These are phyloP conservation scores for Crioceris asparagi DNA, from an alignment of 2,888 invertebrate genomes.

Conservation along the genomic window DNA sequence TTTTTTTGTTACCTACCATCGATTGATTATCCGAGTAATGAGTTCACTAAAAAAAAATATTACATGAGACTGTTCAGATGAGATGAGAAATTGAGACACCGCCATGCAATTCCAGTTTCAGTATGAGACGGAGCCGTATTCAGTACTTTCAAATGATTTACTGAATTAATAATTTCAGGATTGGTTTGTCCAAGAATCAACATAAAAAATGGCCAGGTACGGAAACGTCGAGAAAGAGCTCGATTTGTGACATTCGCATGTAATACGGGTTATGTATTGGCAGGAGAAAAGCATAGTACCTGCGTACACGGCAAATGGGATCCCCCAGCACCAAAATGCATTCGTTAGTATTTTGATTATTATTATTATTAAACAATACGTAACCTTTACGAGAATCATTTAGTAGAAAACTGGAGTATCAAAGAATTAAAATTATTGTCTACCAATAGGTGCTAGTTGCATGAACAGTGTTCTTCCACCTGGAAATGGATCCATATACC, in stretches of 20 bases:
- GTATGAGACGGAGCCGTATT: too few species aligned
- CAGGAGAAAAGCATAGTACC: constrained; percentile 59
- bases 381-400: too few species aligned
- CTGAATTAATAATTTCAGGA: constrained; percentile 4
- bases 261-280: constrained; percentile 46
- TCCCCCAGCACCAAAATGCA: constrained; percentile 54
- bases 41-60: too few species aligned
- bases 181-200: constrained; percentile 21
- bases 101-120: too few species aligned
- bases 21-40: too few species aligned
- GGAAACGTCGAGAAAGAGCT: constrained; percentile 37
- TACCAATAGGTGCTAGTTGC: constrained; percentile 47
- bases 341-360: constrained; percentile 49
- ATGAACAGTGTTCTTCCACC: constrained; percentile 31
- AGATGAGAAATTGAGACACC: too few species aligned
- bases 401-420: too few species aligned
- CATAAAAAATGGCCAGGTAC: constrained; percentile 28
- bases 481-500: constrained; percentile 44
- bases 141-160: neutral
- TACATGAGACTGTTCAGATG: too few species aligned
- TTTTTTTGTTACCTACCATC: too few species aligned
- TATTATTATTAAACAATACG: neutral
- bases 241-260: constrained; percentile 52
- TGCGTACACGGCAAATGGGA: constrained; percentile 67
- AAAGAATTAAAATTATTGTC: too few species aligned